Percentiles rank a stretch among this genome's conserved stretches.
phyloP scores from a whole-genome alignment of 2,797 vertebrate genomes.

The Avahi laniger region DNA sequence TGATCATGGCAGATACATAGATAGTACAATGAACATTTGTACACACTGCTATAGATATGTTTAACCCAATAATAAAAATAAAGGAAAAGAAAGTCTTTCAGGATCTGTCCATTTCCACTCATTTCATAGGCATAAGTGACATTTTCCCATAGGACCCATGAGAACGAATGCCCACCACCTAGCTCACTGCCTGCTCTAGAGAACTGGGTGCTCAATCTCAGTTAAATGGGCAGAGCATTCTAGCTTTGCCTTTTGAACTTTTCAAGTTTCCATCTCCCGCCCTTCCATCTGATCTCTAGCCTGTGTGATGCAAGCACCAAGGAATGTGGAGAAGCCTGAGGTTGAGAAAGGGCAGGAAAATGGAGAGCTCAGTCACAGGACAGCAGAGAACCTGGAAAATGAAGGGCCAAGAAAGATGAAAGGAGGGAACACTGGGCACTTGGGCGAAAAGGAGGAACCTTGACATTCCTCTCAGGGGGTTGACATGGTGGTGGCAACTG shows the following conservation, averaged over 20 bases:
- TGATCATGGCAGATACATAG: not conserved
- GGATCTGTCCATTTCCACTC: not conserved
- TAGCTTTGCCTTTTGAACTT: not conserved
- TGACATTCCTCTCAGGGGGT: not conserved
- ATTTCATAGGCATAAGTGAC: not conserved
- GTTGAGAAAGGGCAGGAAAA: not conserved
- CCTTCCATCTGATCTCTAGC: not conserved
- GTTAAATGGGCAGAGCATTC: no score
- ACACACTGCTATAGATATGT: not conserved
- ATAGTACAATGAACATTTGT: not conserved
- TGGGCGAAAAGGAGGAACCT: not conserved
- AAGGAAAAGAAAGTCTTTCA: not conserved
- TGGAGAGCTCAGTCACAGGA: not conserved
- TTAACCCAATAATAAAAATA: not conserved
- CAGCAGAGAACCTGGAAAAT: not conserved
- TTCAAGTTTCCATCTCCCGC: not conserved
- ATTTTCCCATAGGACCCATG: not conserved
- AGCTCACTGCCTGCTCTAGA: not conserved
- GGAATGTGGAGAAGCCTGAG: not conserved
- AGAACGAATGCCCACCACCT: not conserved
- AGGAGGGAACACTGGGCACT: not conserved
- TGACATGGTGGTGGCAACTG: not conserved
- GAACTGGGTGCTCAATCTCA: fast-evolving
- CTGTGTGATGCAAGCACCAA: not conserved
- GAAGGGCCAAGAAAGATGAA: not conserved